Conservation (phyloP, 2,797 vertebrate genomes). For the Mareca penelope region DNA sequence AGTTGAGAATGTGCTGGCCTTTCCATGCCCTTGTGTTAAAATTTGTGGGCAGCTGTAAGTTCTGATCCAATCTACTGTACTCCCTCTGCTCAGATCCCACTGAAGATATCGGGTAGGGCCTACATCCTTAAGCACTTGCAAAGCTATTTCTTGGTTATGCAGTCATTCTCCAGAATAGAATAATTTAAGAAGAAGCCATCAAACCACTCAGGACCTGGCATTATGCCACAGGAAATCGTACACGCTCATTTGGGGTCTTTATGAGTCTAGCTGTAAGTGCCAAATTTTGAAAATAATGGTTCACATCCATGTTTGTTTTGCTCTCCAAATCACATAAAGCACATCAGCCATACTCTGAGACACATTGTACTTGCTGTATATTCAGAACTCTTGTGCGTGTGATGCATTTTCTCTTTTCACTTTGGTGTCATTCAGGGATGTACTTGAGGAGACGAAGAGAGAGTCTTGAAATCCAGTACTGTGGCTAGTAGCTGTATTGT, state of each 20-base stretch:
- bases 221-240: not conserved
- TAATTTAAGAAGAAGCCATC: not conserved
- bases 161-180: not conserved
- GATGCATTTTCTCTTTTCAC: not conserved
- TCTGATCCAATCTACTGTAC: not conserved
- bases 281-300: not conserved
- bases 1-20: not conserved
- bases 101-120: not conserved
- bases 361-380: not conserved
- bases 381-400: not conserved
- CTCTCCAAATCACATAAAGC: not conserved
- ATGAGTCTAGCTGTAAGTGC: not conserved
- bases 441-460: not conserved
- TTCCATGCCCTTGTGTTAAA: not conserved
- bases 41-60: not conserved
- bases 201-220: not conserved
- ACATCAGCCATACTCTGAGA: not conserved
- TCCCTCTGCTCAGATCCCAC: not conserved
- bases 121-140: not conserved
- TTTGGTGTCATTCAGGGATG: not conserved
- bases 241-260: not conserved
- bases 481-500: not conserved
- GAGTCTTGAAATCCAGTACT: not conserved
- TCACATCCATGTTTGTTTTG: not conserved
- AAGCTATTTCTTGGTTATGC: not conserved